Percentiles rank a stretch among this genome's conserved stretches.
These are phyloP conservation scores for Calycopis cecrops DNA, from an alignment of 1,140 invertebrate species.

Conservation along the genomic window DNA sequence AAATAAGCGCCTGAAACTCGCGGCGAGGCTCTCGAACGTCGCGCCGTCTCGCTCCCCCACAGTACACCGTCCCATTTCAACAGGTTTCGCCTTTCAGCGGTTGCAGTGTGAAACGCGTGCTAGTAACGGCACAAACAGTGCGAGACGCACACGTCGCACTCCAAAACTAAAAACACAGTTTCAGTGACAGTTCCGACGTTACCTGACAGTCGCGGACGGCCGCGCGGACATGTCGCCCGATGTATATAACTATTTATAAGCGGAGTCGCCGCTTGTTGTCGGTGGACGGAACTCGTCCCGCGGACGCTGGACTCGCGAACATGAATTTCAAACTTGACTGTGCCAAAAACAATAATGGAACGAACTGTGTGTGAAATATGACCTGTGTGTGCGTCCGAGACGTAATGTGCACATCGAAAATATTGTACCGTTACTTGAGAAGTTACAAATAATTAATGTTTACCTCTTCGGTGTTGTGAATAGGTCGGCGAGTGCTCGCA, in stretches of 20 bases:
- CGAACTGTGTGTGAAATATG: constrained; percentile 39
- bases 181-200: constrained; percentile 63
- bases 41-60: constrained; percentile 46
- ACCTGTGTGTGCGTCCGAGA: constrained; percentile 34
- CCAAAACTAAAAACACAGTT: constrained; percentile 69
- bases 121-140: constrained; percentile 70
- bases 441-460: constrained; percentile 52
- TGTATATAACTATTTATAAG: constrained; percentile 63
- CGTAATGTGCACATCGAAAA: constrained; percentile 40
- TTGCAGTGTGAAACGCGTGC: constrained; percentile 64
- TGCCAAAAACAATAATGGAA: constrained; percentile 55
- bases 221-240: constrained; percentile 39
- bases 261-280: constrained; percentile 41
- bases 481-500: constrained; percentile 27
- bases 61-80: constrained; percentile 65
- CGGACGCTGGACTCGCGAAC: constrained; percentile 33
- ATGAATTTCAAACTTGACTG: constrained; percentile 49
- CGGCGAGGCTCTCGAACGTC: constrained; percentile 26
- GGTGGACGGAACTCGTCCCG: constrained; percentile 33
- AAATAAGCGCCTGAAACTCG: constrained; percentile 67
- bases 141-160: constrained; percentile 62
- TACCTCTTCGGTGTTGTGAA: constrained; percentile 73
- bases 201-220: constrained; percentile 57
- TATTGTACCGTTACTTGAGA: constrained; percentile 30
- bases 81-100: constrained; percentile 72